Evolutionary conservation across 23 tunicate species (phyloP), one percentile per base, ranked within the genome.

Genomic region (Ascidia mentula): DNA sequence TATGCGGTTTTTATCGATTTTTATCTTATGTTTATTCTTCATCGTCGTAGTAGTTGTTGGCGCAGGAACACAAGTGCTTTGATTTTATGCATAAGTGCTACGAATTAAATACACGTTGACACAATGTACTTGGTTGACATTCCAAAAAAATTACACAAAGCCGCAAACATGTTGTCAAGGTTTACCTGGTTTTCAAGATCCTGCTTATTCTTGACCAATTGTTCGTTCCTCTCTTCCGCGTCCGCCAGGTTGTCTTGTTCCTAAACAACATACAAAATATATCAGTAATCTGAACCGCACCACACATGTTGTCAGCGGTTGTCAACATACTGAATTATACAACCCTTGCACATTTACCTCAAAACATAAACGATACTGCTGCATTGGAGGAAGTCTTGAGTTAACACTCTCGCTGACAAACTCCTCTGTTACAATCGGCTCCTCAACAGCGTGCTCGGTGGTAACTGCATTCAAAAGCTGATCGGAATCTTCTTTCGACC

Each of bases 171-270:
- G n/a, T n/a, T n/a, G n/a, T n/a, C n/a, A n/a, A n/a, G 0, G 6
- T 83, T 37, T 37, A 92, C 98, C 82, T 85, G 88, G 39, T 69
- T 84, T 61, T 96, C 99, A 18, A 96, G 86, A 32, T 85, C 84
- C 32, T 87, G 89, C 69, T 96, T 96, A 69, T 77, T 82, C 84
- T 96, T 96, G 42, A 93, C 91, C 45, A 96, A 78, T 72, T 94
- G 92, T 60, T 96, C 99, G 70, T 94, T 93, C 72, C 97, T 76
- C 71, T 96, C 99, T 78, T 96, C 99, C 36, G 97, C 94, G 72
- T 96, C 99, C 0, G 97, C 99, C 37, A 96, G 80, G 69, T 87
- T 93, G 79, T 96, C 99, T 87, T 87, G 90, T 60, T 93, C 98
- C 98, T 93, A 69, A 22, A 77, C 78, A 34, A 20, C 65, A 73